phyloP scores from a whole-genome alignment of 1,140 invertebrate genomes.

The Pollicipes pollicipes region DNA sequence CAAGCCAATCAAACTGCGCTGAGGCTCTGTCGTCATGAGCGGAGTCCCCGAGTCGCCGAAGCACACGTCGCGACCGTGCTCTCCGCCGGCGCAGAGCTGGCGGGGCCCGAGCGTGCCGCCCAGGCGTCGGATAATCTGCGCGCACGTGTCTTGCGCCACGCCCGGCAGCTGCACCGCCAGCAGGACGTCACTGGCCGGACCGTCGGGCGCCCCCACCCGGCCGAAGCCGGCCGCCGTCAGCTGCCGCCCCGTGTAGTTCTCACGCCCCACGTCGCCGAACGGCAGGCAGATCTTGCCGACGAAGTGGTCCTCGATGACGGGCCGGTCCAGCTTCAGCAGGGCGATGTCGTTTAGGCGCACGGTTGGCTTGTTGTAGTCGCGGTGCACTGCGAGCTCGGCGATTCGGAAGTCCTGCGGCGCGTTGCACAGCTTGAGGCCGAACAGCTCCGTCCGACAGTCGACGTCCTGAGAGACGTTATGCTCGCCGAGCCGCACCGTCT shows the following conservation, averaged over 20 bases:
- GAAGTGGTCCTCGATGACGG: conserved; percentile 24
- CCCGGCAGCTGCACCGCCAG: background rate
- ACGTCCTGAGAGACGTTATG: background rate
- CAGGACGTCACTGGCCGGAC: conserved; percentile 25
- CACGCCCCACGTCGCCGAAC: conserved; percentile 33
- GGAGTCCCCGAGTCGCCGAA: conserved; percentile 54
- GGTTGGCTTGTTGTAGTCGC: conserved; percentile 25
- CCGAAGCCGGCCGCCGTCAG: conserved; percentile 24
- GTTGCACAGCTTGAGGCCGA: conserved; percentile 31
- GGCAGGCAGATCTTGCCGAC: background rate
- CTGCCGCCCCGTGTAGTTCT: conserved; percentile 33
- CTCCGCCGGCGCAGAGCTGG: conserved; percentile 22
- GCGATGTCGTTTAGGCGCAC: conserved; percentile 46
- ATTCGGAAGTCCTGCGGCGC: conserved; percentile 35
- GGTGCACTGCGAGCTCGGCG: conserved; percentile 30
- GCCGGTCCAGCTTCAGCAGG: conserved; percentile 33
- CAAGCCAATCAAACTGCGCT: background rate
- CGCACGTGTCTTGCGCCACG: background rate
- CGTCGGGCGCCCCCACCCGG: conserved; percentile 15
- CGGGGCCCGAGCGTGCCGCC: background rate
- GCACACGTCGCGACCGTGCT: conserved; percentile 38
- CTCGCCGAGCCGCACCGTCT: conserved; percentile 6
- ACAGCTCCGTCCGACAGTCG: conserved; percentile 5
- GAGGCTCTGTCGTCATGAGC: conserved; percentile 28
- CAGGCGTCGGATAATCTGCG: background rate